Evolutionary conservation across 2,888 invertebrate species (phyloP).

Genomic region (Nasonia oneida): DNA sequence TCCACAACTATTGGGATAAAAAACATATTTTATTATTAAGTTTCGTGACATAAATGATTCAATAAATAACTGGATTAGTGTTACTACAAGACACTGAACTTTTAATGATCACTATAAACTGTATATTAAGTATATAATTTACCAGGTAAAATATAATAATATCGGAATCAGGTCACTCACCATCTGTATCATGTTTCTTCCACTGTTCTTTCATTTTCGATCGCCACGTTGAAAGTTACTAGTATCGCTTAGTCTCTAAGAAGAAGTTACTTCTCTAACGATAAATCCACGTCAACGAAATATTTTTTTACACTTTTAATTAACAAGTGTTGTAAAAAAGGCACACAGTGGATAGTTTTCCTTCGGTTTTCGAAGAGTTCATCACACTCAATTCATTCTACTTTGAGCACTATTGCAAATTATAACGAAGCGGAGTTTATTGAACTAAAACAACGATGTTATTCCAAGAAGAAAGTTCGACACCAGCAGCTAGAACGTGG

Average conservation of each 20-base stretch:
- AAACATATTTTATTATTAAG: no score
- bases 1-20: no score
- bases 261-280: no score
- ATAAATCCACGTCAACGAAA: background rate
- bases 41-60: background rate
- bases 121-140: background rate
- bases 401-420: background rate
- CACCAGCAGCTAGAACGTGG: slow-evolving; percentile 3
- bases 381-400: background rate
- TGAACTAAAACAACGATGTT: background rate
- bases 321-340: background rate
- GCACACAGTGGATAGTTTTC: background rate
- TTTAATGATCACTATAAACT: background rate
- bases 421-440: background rate
- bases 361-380: background rate
- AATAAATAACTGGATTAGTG: background rate
- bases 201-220: slow-evolving; percentile 62
- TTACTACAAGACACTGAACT: background rate
- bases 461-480: background rate
- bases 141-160: background rate
- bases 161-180: slow-evolving; percentile 23
- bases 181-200: slow-evolving; percentile 56
- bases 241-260: background rate
- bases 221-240: slow-evolving; percentile 7
- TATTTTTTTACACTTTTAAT: background rate